Conservation (phyloP, 2,888 invertebrate species). For the Hirtodrosophila histrioides region DNA sequence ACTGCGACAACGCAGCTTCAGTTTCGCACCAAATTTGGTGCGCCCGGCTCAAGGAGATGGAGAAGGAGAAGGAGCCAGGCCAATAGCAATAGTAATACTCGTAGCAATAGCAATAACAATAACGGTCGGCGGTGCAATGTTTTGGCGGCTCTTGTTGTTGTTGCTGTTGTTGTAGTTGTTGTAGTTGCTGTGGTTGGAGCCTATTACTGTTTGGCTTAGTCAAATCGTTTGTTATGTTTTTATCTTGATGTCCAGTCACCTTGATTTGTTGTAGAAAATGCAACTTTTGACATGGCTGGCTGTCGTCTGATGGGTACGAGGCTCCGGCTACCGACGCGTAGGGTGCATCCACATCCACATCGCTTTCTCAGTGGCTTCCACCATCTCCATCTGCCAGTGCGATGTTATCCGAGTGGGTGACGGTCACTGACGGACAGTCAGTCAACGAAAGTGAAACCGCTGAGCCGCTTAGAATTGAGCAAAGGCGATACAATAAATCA, state of each 20-base stretch:
- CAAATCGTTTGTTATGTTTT: constrained; percentile 83
- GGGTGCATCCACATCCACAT: constrained; percentile 56
- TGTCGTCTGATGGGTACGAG: constrained; percentile 36
- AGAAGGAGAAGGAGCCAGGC: constrained; percentile 35
- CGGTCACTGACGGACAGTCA: constrained; percentile 63
- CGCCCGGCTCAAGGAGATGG: constrained; percentile 50
- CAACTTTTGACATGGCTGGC: constrained; percentile 80
- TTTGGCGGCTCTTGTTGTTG: neutral
- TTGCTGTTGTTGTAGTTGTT: constrained; percentile 37
- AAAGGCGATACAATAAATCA: constrained; percentile 54
- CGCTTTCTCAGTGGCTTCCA: constrained; percentile 47
- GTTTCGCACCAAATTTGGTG: constrained; percentile 79
- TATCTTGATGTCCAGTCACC: constrained; percentile 83
- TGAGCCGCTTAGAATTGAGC: constrained; percentile 62
- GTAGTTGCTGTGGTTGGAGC: constrained; percentile 46
- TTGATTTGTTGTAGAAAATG: constrained; percentile 83
- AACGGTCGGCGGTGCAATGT: constrained; percentile 54
- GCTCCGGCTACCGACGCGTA: constrained; percentile 58
- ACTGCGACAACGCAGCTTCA: constrained; percentile 69
- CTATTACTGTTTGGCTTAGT: constrained; percentile 78
- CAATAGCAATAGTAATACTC: constrained; percentile 59
- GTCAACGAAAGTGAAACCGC: constrained; percentile 69
- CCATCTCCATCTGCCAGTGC: constrained; percentile 37
- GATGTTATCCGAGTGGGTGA: constrained; percentile 38
- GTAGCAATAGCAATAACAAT: constrained; percentile 74